These are phyloP conservation scores for Drosophila austrosaltans DNA, from an alignment of 2,888 invertebrate genomes.

Conservation along the genomic window DNA sequence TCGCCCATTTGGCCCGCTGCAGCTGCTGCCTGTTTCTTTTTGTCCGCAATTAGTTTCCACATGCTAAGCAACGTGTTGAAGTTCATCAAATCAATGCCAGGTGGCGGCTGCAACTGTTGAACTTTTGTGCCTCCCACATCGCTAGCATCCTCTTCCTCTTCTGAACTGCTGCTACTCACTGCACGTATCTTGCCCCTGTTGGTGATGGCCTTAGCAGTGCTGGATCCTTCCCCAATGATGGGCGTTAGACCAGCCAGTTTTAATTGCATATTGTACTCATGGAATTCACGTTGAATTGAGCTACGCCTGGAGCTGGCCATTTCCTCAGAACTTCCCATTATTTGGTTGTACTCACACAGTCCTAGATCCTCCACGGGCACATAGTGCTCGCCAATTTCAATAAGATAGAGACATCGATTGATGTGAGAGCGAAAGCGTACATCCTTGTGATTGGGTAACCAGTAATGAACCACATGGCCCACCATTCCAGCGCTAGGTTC, in stretches of 20 bases:
- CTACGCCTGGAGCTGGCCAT: constrained; percentile 71
- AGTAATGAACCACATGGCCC: constrained; percentile 96
- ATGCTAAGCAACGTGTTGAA: constrained; percentile 70
- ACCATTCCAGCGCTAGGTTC: constrained; percentile 96
- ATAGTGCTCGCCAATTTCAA: constrained; percentile 96
- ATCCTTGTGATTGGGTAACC: constrained; percentile 96
- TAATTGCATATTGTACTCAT: constrained; percentile 67
- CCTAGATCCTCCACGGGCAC: constrained; percentile 97
- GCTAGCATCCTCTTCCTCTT: constrained; percentile 55
- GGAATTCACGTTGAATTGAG: constrained; percentile 73
- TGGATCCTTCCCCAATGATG: constrained; percentile 38
- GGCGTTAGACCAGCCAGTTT: constrained; percentile 72
- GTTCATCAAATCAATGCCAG: constrained; percentile 61
- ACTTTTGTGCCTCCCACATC: neutral
- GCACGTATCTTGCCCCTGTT: constrained; percentile 72
- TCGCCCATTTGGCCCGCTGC: neutral
- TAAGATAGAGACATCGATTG: constrained; percentile 94
- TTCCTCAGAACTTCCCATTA: constrained; percentile 71
- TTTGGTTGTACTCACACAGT: constrained; percentile 86
- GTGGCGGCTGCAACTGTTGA: constrained; percentile 13
- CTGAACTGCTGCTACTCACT: constrained; percentile 80
- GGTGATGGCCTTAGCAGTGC: constrained; percentile 22
- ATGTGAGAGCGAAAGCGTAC: constrained; percentile 94
- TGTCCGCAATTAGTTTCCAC: constrained; percentile 79
- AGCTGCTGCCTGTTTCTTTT: constrained; percentile 58